Percentiles rank a stretch among this genome's conserved stretches.
Conservation (phyloP, 2,888 invertebrate genomes). For the Thelaira solivaga region DNA sequence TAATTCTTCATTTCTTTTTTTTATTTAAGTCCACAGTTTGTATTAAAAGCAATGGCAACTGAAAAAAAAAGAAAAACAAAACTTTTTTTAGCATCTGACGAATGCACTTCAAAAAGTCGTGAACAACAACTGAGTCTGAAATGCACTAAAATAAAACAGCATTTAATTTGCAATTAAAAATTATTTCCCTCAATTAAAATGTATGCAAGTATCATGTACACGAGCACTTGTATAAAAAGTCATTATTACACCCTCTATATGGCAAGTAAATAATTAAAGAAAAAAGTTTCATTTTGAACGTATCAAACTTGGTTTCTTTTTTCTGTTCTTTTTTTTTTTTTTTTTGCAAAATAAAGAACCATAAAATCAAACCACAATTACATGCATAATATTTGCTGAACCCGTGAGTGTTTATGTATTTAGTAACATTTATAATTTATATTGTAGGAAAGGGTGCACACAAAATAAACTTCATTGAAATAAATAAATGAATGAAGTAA, state of each 20-base stretch:
- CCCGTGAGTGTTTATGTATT: slow-evolving; percentile 11
- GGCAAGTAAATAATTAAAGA: too few species aligned
- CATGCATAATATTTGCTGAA: slow-evolving; percentile 52
- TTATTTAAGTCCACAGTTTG: slow-evolving; percentile 4
- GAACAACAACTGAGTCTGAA: background rate
- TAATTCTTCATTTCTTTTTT: background rate
- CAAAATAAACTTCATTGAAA: slow-evolving; percentile 8
- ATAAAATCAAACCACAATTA: slow-evolving; percentile 61
- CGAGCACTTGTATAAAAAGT: slow-evolving; percentile 40
- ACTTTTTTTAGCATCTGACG: background rate
- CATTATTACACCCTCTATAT: slow-evolving; percentile 56
- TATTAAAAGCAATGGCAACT: background rate
- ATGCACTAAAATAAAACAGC: slow-evolving; percentile 52
- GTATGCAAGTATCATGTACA: too few species aligned
- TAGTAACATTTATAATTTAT: slow-evolving; percentile 40
- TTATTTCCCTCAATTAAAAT: slow-evolving; percentile 63
- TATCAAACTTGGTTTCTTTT: background rate
- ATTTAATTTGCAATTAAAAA: slow-evolving; percentile 63
- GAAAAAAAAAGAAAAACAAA: too few species aligned
- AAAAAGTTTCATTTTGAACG: slow-evolving; percentile 10
- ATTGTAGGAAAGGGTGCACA: background rate
- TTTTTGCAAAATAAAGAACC: slow-evolving; percentile 18
- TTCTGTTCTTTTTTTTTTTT: background rate
- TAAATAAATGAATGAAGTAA: slow-evolving; percentile 40
- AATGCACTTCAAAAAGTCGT: slow-evolving; percentile 19